Conservation (phyloP, 1,140 invertebrate genomes). For the Drosophila pandora region DNA sequence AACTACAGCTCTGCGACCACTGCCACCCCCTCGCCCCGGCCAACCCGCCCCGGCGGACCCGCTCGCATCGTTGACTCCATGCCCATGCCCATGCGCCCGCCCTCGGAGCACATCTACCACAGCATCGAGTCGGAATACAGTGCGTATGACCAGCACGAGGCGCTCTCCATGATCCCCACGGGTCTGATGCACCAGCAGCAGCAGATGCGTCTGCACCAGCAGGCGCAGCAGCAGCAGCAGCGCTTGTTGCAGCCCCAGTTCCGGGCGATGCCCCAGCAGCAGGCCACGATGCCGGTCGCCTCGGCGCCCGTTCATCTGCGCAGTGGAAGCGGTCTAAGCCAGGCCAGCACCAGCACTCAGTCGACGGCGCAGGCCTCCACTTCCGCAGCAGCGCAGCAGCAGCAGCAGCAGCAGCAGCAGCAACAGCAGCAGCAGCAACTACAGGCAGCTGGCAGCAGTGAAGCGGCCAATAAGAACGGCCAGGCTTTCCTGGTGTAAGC, state of each 20-base stretch:
- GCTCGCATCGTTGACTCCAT: slow-evolving; percentile 70
- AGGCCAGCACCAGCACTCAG: slow-evolving; percentile 79
- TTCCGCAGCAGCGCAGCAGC: slow-evolving; percentile 72
- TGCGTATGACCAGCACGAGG: slow-evolving; percentile 80
- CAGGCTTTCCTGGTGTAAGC: slow-evolving; percentile 81
- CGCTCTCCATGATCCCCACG: slow-evolving; percentile 79
- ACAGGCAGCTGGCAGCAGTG: slow-evolving; percentile 45
- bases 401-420: slow-evolving; percentile 59
- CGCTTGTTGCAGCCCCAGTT: slow-evolving; percentile 65
- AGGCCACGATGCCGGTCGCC: slow-evolving; percentile 27
- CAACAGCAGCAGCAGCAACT: slow-evolving; percentile 60
- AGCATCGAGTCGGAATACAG: slow-evolving; percentile 93
- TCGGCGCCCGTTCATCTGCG: slow-evolving; percentile 75
- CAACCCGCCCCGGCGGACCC: slow-evolving; percentile 80
- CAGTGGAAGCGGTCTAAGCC: slow-evolving; percentile 77
- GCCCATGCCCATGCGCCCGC: slow-evolving; percentile 85
- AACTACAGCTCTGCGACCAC: slow-evolving; percentile 87
- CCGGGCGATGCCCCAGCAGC: slow-evolving; percentile 42
- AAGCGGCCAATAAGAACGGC: slow-evolving; percentile 64
- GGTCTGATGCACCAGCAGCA: slow-evolving; percentile 71
- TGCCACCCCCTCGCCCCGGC: slow-evolving; percentile 87
- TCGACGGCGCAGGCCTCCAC: slow-evolving; percentile 79
- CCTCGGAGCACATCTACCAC: slow-evolving; percentile 94
- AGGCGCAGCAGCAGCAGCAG: slow-evolving; percentile 69
- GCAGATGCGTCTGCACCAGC: slow-evolving; percentile 67